A percentile compares a stretch with the other conserved stretches of the same genome.
These are phyloP conservation scores for Pseudomugil gertrudae DNA, from an alignment of 2,797 vertebrate genomes.

Conservation along the genomic window DNA sequence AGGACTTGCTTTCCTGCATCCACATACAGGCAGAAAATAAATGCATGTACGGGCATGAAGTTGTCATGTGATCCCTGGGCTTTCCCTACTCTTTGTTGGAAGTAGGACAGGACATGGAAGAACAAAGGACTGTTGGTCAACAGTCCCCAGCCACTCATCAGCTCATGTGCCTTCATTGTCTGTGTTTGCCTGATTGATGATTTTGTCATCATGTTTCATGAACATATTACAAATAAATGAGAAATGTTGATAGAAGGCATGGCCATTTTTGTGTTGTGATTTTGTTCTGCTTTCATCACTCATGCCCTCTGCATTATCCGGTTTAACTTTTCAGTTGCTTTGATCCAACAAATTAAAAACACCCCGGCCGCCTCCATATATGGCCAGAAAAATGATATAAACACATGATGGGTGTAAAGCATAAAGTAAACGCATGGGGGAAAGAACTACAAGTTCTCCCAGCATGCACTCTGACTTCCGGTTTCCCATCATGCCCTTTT, in stretches of 20 bases:
- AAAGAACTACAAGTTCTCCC: slow-evolving; percentile 52
- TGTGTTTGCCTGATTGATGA: slow-evolving; percentile 77
- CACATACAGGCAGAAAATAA: slow-evolving; percentile 38
- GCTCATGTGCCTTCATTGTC: slow-evolving; percentile 90
- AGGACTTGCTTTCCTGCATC: slow-evolving; percentile 22
- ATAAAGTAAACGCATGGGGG: too few species aligned
- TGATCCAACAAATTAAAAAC: not conserved
- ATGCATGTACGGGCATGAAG: slow-evolving; percentile 44
- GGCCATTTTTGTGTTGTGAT: slow-evolving; percentile 49
- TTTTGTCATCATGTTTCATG: slow-evolving; percentile 77
- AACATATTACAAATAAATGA: slow-evolving; percentile 86
- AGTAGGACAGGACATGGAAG: slow-evolving; percentile 18
- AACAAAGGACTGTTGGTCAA: slow-evolving; percentile 7
- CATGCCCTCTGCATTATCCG: slow-evolving; percentile 51
- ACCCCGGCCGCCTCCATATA: not conserved
- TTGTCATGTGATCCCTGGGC: slow-evolving; percentile 26
- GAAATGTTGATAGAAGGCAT: slow-evolving; percentile 59
- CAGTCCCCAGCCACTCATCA: slow-evolving; percentile 40
- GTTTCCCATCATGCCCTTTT: slow-evolving; percentile 46
- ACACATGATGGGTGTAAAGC: too few species aligned
- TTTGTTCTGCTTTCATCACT: slow-evolving; percentile 41
- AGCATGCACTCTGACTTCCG: slow-evolving; percentile 58
- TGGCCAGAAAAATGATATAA: not conserved
- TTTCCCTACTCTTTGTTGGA: slow-evolving; percentile 11
- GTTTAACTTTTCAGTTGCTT: slow-evolving; percentile 14